Evolutionary conservation across 2,797 vertebrate species (phyloP).

Genomic region (Sebastes nivosus): DNA sequence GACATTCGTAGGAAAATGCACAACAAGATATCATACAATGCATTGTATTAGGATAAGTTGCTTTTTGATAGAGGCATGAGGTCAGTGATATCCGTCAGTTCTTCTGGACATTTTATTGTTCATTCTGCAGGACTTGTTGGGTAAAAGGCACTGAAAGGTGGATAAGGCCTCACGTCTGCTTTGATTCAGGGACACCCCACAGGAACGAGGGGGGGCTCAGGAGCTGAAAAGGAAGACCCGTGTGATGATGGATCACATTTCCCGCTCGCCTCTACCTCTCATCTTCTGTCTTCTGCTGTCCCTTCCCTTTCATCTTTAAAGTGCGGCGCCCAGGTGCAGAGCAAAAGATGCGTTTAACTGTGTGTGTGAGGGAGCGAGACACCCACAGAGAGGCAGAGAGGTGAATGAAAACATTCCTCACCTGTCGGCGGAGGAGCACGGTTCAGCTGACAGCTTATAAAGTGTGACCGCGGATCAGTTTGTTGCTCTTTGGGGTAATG

Average conservation of each 20-base stretch:
- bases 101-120: not conserved
- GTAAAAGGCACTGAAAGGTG: not conserved
- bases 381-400: constrained; percentile 55
- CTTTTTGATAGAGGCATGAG: not conserved
- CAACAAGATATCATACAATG: too few relatives aligned
- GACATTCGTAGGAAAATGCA: too few relatives aligned
- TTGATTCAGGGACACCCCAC: constrained; percentile 30
- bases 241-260: constrained; percentile 68
- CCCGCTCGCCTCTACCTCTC: constrained; percentile 48
- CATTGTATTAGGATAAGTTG: too few relatives aligned
- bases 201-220: not conserved
- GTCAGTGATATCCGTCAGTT: not conserved
- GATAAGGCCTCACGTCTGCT: constrained; percentile 7
- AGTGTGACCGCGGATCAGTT: constrained; percentile 70
- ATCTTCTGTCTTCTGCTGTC: constrained; percentile 55
- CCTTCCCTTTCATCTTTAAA: constrained; percentile 68
- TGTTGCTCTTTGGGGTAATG: constrained; percentile 70
- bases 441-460: constrained; percentile 73
- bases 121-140: not conserved
- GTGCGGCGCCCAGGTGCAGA: constrained; percentile 59
- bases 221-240: constrained; percentile 25
- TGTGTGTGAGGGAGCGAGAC: constrained; percentile 11
- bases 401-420: constrained; percentile 75
- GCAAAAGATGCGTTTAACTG: constrained; percentile 43
- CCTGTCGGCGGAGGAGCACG: constrained; percentile 60